A percentile compares a stretch with the other conserved stretches of the same genome.
Evolutionary conservation across 2,888 invertebrate genomes (phyloP).

Genomic region (Melinopterus prodromus): DNA sequence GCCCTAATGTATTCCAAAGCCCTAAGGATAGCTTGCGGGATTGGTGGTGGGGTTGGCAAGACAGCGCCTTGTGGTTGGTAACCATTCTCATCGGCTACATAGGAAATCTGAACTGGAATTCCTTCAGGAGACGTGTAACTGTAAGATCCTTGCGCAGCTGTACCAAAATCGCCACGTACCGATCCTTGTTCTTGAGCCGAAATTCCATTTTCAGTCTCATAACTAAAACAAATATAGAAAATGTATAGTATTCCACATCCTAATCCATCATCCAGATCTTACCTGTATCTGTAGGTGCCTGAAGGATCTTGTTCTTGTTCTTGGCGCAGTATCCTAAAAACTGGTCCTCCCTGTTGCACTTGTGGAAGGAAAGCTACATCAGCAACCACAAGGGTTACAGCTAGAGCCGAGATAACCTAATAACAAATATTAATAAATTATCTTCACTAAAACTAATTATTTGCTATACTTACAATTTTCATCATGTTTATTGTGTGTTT

Average conservation of each 20-base stretch:
- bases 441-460: neutral
- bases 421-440: constrained; percentile 5
- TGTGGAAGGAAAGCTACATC: constrained; percentile 37
- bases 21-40: constrained; percentile 51
- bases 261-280: constrained; percentile 46
- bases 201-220: constrained; percentile 69
- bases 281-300: constrained; percentile 64
- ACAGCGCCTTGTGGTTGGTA: constrained; percentile 66
- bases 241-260: neutral
- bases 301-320: constrained; percentile 35
- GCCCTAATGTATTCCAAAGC: constrained; percentile 66
- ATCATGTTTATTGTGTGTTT: constrained; percentile 12
- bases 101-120: constrained; percentile 65
- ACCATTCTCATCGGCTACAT: constrained; percentile 70
- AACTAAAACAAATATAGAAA: constrained; percentile 50
- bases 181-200: constrained; percentile 63
- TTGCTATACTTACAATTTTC: constrained; percentile 15
- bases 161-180: constrained; percentile 26
- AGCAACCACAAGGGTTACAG: constrained; percentile 28
- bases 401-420: constrained; percentile 26
- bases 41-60: constrained; percentile 57
- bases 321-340: constrained; percentile 34
- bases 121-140: constrained; percentile 74
- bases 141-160: constrained; percentile 65
- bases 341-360: constrained; percentile 56